Evolutionary conservation across 2,113 vertebrate species (phyloP).

Genomic region (Chloropsis hardwickii): DNA sequence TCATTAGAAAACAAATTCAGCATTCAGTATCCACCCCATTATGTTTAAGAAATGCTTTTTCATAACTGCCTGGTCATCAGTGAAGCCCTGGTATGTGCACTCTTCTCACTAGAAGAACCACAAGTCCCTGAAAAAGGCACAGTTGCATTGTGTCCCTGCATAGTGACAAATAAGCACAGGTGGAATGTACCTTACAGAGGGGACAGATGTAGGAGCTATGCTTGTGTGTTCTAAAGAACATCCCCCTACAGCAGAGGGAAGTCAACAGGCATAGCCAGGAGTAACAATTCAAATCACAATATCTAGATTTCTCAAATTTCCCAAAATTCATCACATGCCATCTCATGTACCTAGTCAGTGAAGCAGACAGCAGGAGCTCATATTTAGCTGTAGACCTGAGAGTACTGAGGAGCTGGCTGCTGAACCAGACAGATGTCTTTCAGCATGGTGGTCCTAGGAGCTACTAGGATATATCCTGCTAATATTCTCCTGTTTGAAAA

Average conservation of each 20-base stretch:
- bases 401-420: neutral
- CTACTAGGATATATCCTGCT: neutral
- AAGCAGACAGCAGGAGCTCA: neutral
- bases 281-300: neutral
- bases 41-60: neutral
- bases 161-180: neutral
- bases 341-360: neutral
- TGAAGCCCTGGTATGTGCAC: neutral
- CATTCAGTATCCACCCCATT: neutral
- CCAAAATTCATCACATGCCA: neutral
- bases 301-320: neutral
- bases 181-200: neutral
- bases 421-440: neutral
- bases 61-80: neutral
- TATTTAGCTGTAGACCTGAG: neutral
- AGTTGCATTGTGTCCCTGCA: neutral
- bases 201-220: neutral
- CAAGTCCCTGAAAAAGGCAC: neutral
- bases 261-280: neutral
- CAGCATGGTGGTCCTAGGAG: neutral
- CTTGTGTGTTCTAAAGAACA: neutral
- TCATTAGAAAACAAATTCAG: neutral
- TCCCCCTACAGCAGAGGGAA: fast-evolving
- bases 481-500: neutral
- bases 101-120: neutral